These are phyloP conservation scores for Gopherus evgoodei DNA, from an alignment of 2,113 vertebrate species.

Conservation along the genomic window DNA sequence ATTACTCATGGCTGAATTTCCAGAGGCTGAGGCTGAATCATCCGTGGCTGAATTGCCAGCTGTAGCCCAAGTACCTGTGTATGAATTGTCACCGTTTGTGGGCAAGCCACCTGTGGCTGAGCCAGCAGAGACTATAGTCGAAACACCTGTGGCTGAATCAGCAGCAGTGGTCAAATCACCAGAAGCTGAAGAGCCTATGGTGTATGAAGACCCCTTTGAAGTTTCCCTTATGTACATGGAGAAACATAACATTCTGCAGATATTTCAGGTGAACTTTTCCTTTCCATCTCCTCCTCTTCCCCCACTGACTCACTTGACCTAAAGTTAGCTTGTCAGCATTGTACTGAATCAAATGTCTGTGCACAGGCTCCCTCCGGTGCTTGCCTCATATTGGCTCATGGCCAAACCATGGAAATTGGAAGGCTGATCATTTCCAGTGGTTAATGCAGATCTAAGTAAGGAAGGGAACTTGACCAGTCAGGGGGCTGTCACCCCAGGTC, in stretches of 20 bases:
- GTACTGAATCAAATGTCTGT: not conserved
- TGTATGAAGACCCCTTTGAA: slow-evolving; percentile 82
- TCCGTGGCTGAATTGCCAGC: not conserved
- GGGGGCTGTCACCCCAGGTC: not conserved
- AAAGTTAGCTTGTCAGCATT: not conserved
- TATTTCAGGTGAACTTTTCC: slow-evolving; percentile 83
- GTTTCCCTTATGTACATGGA: slow-evolving; percentile 82
- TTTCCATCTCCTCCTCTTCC: not conserved
- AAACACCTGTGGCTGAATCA: not conserved
- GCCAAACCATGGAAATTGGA: not conserved
- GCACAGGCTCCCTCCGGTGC: not conserved
- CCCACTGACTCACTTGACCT: not conserved
- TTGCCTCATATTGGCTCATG: not conserved
- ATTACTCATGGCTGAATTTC: not conserved
- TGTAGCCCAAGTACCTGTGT: not conserved
- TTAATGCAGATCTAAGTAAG: not conserved
- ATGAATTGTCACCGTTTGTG: not conserved
- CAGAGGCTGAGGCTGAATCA: not conserved
- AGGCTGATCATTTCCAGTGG: not conserved
- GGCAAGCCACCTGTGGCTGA: not conserved
- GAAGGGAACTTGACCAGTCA: not conserved
- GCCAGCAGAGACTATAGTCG: not conserved
- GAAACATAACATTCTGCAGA: slow-evolving; percentile 82
- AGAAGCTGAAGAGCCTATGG: not conserved
- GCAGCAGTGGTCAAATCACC: not conserved